phyloP scores from a whole-genome alignment of 2,113 vertebrate genomes.

The Excalfactoria chinensis region DNA sequence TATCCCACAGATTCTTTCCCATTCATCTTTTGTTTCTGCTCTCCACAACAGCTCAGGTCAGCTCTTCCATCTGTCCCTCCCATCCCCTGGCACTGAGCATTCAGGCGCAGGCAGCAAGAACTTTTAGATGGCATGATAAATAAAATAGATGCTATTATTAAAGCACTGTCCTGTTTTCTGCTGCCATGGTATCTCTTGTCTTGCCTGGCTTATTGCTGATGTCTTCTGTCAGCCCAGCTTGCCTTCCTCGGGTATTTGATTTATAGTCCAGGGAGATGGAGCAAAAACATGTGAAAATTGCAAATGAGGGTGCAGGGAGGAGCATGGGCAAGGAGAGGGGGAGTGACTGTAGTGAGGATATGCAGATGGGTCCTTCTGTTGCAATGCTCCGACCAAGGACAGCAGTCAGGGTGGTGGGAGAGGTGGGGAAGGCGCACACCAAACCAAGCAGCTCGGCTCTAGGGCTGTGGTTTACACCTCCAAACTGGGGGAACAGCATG shows the following conservation, averaged over 20 bases:
- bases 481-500: not conserved
- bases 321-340: not conserved
- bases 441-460: fast-evolving
- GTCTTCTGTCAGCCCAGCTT: conserved; percentile 50
- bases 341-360: not conserved
- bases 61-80: conserved; percentile 22
- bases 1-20: not conserved
- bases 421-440: not conserved
- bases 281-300: conserved; percentile 31
- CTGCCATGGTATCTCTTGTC: conserved; percentile 40
- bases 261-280: conserved; percentile 38
- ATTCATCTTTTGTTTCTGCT: not conserved
- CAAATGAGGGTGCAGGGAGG: conserved; percentile 23
- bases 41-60: conserved; percentile 35
- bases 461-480: not conserved
- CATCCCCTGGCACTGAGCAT: conserved; percentile 17
- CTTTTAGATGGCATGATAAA: conserved; percentile 43
- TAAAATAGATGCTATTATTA: conserved; percentile 50
- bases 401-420: not conserved
- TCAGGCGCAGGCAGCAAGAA: not conserved
- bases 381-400: fast-evolving
- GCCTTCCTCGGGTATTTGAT: conserved; percentile 1
- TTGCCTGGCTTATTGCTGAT: conserved; percentile 58
- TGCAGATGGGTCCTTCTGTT: not conserved
- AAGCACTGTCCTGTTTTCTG: conserved; percentile 20